phyloP scores from a whole-genome alignment of 2,797 vertebrate species.

The Epinephelus awoara region DNA sequence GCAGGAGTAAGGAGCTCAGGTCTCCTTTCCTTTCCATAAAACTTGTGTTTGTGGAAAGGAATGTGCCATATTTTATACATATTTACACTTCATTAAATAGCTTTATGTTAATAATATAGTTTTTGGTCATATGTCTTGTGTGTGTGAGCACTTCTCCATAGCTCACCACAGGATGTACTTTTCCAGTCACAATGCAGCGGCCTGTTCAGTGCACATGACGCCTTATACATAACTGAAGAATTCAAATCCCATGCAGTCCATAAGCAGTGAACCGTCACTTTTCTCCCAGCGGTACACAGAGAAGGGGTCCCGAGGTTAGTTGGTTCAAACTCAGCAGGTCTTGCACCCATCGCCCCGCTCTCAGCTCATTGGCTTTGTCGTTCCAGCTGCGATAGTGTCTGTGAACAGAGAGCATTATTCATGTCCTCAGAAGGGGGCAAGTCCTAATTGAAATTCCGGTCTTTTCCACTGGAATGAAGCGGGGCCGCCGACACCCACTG shows the following conservation, averaged over 20 bases:
- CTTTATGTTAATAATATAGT: background rate
- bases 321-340: constrained; percentile 79
- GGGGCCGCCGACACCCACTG: constrained; percentile 68
- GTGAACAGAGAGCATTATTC: constrained; percentile 86
- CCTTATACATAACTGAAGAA: constrained; percentile 56
- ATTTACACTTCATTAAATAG: background rate
- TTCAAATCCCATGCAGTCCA: constrained; percentile 63
- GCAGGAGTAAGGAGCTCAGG: constrained; percentile 77
- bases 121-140: background rate
- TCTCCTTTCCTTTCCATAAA: constrained; percentile 44
- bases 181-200: constrained; percentile 33
- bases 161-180: constrained; percentile 30
- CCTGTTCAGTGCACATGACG: constrained; percentile 54
- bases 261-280: constrained; percentile 63
- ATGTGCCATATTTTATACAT: constrained; percentile 5
- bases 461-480: constrained; percentile 77
- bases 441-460: constrained; percentile 88
- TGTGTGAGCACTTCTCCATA: constrained; percentile 10
- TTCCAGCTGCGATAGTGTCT: constrained; percentile 81
- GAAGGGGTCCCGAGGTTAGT: constrained; percentile 69
- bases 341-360: constrained; percentile 70
- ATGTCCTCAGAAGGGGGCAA: constrained; percentile 79
- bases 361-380: constrained; percentile 79
- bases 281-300: constrained; percentile 40
- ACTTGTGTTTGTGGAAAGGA: constrained; percentile 1